Evolutionary conservation across 2,888 invertebrate species (phyloP).

Genomic region (Melipona bicolor): DNA sequence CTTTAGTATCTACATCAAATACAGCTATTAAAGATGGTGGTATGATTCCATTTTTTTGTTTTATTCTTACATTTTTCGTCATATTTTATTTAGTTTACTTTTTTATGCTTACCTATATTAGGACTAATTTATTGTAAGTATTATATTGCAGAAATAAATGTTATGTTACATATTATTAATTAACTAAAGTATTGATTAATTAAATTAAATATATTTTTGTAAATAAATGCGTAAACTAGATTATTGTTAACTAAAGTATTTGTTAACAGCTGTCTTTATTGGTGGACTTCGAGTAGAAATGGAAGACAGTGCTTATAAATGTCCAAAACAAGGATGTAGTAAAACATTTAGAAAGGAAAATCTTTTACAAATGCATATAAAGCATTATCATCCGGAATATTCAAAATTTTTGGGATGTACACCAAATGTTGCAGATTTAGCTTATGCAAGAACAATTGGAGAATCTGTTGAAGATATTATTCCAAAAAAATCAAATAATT

Average conservation of each 20-base stretch:
- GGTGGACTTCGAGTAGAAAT: conserved; percentile 86
- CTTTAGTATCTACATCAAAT: conserved; percentile 58
- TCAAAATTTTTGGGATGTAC: conserved; percentile 91
- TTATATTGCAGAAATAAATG: conserved; percentile 84
- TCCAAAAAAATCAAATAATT: conserved; percentile 81
- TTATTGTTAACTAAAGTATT: conserved; percentile 79
- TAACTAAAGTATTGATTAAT: not conserved
- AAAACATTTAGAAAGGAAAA: conserved; percentile 97
- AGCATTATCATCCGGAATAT: conserved; percentile 95
- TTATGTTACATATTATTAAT: conserved; percentile 10
- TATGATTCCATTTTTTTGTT: conserved; percentile 59
- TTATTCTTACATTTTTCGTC: conserved; percentile 19
- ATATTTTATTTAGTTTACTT: conserved; percentile 42
- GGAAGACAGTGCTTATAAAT: conserved; percentile 88
- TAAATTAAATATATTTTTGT: not conserved
- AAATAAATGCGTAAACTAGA: not conserved
- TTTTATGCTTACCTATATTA: conserved; percentile 58
- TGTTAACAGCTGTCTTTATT: conserved; percentile 84
- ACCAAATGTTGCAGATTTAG: conserved; percentile 94
- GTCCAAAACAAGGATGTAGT: conserved; percentile 92
- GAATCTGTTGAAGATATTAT: conserved; percentile 85
- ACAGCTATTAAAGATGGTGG: conserved; percentile 75
- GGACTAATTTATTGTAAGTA: conserved; percentile 79
- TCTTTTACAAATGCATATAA: conserved; percentile 96
- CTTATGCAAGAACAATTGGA: conserved; percentile 91